phyloP scores from a whole-genome alignment of 2,888 invertebrate species.

The Vanessa cardui region DNA sequence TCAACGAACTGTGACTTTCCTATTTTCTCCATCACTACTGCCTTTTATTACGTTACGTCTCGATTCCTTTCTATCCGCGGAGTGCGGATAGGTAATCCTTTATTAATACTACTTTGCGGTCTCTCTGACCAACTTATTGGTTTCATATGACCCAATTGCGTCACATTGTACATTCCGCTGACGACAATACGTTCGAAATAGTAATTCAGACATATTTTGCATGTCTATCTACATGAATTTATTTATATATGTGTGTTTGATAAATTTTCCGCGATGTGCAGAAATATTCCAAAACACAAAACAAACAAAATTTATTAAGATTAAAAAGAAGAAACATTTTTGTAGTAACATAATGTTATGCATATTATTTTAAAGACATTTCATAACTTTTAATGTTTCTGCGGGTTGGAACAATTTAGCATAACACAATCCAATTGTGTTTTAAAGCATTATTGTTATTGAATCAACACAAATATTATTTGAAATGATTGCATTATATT shows the following conservation, averaged over 20 bases:
- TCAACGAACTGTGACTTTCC: conserved; percentile 38
- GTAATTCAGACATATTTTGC: conserved; percentile 46
- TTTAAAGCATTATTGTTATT: too few species aligned
- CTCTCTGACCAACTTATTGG: conserved; percentile 66
- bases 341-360: too few species aligned
- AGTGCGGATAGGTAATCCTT: conserved; percentile 45
- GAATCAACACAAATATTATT: too few species aligned
- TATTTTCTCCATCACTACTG: conserved; percentile 37
- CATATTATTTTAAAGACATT: too few species aligned
- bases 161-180: conserved; percentile 71
- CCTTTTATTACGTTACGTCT: conserved; percentile 36
- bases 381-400: too few species aligned
- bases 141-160: conserved; percentile 75
- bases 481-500: neutral
- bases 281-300: too few species aligned
- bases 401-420: too few species aligned
- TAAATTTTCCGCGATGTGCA: too few species aligned
- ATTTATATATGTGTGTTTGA: neutral
- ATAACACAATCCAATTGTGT: too few species aligned
- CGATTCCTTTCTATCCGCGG: conserved; percentile 39
- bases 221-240: conserved; percentile 10
- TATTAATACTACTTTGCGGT: conserved; percentile 71
- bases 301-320: too few species aligned
- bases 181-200: conserved; percentile 65
- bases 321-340: too few species aligned